These are phyloP conservation scores for Mercenaria mercenaria DNA, from an alignment of 1,140 invertebrate genomes.

Conservation along the genomic window DNA sequence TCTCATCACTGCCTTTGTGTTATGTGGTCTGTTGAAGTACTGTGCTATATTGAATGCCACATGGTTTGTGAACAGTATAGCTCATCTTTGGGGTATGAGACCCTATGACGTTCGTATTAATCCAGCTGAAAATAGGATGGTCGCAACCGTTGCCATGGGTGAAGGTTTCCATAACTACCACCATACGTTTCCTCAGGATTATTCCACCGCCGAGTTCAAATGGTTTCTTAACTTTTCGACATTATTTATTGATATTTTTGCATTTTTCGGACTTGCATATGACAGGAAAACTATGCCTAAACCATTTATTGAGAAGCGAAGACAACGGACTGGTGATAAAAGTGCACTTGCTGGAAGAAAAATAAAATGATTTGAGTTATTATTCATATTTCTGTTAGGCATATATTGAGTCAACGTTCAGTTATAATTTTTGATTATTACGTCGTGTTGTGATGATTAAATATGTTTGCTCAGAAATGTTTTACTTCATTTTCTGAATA, in stretches of 20 bases:
- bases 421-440: too few species aligned
- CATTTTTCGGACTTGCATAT: slow-evolving; percentile 93
- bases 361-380: not conserved
- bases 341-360: slow-evolving; percentile 22
- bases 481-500: too few species aligned
- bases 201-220: slow-evolving; percentile 90
- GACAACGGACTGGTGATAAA: slow-evolving; percentile 89
- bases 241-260: slow-evolving; percentile 93
- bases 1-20: slow-evolving; percentile 92
- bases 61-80: slow-evolving; percentile 98
- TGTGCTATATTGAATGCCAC: slow-evolving; percentile 95
- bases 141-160: slow-evolving; percentile 87
- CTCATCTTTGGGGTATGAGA: slow-evolving; percentile 95
- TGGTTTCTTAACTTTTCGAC: slow-evolving; percentile 93
- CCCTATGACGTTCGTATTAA: slow-evolving; percentile 94
- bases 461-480: too few species aligned
- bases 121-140: slow-evolving; percentile 87
- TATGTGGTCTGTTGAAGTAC: slow-evolving; percentile 94
- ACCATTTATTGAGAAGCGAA: slow-evolving; percentile 88
- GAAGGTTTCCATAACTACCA: slow-evolving; percentile 98
- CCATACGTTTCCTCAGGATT: slow-evolving; percentile 97
- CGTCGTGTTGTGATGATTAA: too few species aligned
- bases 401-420: too few species aligned
- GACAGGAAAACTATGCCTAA: slow-evolving; percentile 93
- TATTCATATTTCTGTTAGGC: too few species aligned